Conservation (phyloP, 2,797 vertebrate species). For the Kryptopterus vitreolus region DNA sequence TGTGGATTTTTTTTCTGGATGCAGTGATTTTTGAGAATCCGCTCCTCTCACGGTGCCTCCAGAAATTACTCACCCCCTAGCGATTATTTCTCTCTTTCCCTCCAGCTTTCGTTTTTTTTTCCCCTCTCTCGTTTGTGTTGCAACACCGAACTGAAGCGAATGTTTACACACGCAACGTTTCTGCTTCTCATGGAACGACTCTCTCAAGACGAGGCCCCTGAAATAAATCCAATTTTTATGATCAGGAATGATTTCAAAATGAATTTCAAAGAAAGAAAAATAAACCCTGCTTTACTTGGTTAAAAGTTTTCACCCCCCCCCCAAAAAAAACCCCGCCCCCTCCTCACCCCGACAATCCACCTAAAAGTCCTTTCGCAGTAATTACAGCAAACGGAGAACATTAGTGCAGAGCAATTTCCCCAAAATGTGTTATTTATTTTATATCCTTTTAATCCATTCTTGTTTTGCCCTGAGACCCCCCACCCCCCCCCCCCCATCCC, state of each 20-base stretch:
- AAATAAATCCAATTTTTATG: background rate
- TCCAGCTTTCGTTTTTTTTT: background rate
- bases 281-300: background rate
- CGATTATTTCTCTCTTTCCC: background rate
- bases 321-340: too few species aligned
- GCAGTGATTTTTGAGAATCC: background rate
- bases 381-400: too few species aligned
- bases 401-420: too few species aligned
- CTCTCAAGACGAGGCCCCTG: background rate
- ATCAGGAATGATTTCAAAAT: background rate
- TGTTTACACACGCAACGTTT: background rate
- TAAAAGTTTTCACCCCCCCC: background rate
- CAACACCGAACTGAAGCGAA: background rate
- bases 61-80: background rate
- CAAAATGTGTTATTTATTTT: too few species aligned
- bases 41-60: background rate
- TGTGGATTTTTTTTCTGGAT: background rate
- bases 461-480: too few species aligned
- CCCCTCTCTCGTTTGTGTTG: background rate
- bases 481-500: too few species aligned
- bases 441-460: too few species aligned
- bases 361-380: too few species aligned
- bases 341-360: too few species aligned
- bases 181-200: background rate
- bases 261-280: background rate